phyloP scores from a whole-genome alignment of 2,113 vertebrate species.

The Sorex araneus region DNA sequence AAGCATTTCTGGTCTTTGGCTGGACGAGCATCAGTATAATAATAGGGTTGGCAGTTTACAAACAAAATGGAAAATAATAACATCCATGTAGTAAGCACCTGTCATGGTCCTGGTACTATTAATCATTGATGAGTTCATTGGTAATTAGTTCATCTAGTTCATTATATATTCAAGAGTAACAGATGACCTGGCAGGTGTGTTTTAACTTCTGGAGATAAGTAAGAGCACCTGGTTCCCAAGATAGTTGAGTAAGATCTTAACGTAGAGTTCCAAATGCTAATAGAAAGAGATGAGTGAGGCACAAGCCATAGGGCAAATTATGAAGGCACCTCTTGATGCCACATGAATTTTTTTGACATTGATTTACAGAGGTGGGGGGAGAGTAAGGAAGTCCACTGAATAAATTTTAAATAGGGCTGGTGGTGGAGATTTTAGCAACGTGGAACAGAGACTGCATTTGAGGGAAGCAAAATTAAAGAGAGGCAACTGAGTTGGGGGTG shows the following conservation, averaged over 20 bases:
- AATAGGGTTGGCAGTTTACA: slow-evolving; percentile 21
- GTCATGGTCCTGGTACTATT: no score
- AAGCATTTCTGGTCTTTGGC: background rate
- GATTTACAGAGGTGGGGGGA: background rate
- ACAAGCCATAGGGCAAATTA: background rate
- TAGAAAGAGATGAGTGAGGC: background rate
- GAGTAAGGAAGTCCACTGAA: background rate
- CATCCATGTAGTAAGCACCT: background rate
- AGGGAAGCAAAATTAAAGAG: background rate
- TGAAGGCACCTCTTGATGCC: background rate
- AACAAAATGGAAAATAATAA: slow-evolving; percentile 51
- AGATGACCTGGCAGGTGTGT: background rate
- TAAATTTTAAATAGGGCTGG: background rate
- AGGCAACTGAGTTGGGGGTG: background rate
- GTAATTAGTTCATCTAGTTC: slow-evolving; percentile 9
- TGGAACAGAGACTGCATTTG: background rate
- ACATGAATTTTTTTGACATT: background rate
- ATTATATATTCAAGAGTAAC: slow-evolving; percentile 18
- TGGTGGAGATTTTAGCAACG: background rate
- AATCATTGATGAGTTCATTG: background rate
- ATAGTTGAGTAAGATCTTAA: slow-evolving; percentile 23
- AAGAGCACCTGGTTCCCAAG: background rate
- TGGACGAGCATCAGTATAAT: slow-evolving; percentile 25
- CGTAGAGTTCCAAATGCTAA: background rate
- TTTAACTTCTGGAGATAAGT: slow-evolving; percentile 22